Evolutionary conservation across 2,888 invertebrate genomes (phyloP).

Genomic region (Cataglyphis altisquamis): DNA sequence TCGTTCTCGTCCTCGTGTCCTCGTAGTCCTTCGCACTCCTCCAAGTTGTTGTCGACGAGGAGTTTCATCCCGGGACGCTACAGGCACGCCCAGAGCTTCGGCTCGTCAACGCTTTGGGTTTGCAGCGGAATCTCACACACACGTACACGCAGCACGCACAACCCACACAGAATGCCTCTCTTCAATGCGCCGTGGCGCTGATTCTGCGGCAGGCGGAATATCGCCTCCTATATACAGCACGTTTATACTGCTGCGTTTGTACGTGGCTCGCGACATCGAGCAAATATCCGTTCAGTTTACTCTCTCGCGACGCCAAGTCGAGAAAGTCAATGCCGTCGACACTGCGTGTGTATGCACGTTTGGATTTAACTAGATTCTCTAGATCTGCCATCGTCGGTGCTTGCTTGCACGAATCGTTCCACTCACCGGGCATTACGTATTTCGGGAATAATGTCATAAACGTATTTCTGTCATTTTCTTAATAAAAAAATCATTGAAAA

Average conservation of each 20-base stretch:
- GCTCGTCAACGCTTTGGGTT: conserved; percentile 55
- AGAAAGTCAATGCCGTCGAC: conserved; percentile 58
- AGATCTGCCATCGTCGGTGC: neutral
- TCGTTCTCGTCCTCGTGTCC: conserved; percentile 58
- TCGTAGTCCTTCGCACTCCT: conserved; percentile 47
- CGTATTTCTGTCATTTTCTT: neutral
- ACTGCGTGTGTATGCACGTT: neutral
- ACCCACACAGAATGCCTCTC: conserved; percentile 11
- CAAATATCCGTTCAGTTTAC: conserved; percentile 59
- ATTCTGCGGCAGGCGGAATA: conserved; percentile 40
- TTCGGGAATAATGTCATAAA: neutral
- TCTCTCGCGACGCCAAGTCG: conserved; percentile 40
- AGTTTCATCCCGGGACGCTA: conserved; percentile 49
- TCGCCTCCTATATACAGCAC: conserved; percentile 37
- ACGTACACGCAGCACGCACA: neutral
- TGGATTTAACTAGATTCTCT: neutral
- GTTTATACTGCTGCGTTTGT: conserved; percentile 54
- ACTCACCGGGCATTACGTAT: neutral
- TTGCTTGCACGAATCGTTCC: neutral
- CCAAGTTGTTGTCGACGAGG: conserved; percentile 39
- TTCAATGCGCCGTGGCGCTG: conserved; percentile 3
- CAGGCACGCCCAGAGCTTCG: conserved; percentile 48
- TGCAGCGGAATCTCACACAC: conserved; percentile 60
- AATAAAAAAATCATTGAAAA: neutral
- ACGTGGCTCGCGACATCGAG: conserved; percentile 58